phyloP scores from a whole-genome alignment of 1,140 invertebrate genomes.

The Acromyrmex echinatior region DNA sequence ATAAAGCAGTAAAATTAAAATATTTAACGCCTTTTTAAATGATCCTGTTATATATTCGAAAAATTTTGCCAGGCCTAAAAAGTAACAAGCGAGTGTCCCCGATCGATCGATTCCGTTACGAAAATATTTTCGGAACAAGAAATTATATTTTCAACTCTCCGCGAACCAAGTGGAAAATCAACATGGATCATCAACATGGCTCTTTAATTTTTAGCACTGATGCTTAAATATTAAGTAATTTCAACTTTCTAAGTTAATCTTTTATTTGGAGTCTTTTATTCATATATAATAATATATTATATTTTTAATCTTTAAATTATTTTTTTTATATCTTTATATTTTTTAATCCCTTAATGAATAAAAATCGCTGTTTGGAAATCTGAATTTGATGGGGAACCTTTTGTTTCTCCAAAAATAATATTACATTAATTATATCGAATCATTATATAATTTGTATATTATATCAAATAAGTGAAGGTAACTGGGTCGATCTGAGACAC shows the following conservation, averaged over 20 bases:
- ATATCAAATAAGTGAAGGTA: not conserved
- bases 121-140: not conserved
- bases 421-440: not conserved
- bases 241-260: not conserved
- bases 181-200: too few species aligned
- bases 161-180: too few species aligned
- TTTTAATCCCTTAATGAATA: not conserved
- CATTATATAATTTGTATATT: not conserved
- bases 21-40: conserved; percentile 28
- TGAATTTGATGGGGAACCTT: not conserved
- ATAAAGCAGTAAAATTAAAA: conserved; percentile 1
- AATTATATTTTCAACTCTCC: not conserved
- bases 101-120: not conserved
- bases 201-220: too few species aligned
- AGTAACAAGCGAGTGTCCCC: not conserved
- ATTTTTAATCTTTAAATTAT: not conserved
- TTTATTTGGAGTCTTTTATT: not conserved
- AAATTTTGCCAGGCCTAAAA: conserved; percentile 2
- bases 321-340: too few species aligned
- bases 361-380: not conserved
- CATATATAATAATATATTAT: not conserved
- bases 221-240: not conserved
- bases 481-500: not conserved
- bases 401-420: not conserved
- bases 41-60: not conserved